Evolutionary conservation across 2,888 invertebrate species (phyloP), one percentile per base, ranked within the genome.

Genomic region (Acleris laterana): DNA sequence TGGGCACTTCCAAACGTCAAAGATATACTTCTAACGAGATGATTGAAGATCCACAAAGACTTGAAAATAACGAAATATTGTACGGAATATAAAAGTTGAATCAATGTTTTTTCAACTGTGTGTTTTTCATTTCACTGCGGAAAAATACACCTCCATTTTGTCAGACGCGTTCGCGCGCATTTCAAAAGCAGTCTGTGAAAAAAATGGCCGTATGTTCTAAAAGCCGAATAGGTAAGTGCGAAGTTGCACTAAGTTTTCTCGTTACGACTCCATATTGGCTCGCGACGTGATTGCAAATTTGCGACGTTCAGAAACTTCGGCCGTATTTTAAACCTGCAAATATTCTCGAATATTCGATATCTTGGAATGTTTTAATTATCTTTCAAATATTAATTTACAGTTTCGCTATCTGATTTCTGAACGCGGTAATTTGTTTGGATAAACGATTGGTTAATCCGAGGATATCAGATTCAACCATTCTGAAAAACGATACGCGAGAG

Each of bases 361-460:
- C 65, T 68, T 68, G 73, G 77, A 82, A 84, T 82, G 79, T 87
- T 88, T 87, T 88, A 88, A 89, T 88, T 86, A 87, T 58, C 48
- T 52, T 56, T 25, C 28, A 32, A 61, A 53, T 57, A 63, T 70
- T 63, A 66, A 70, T 69, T 63, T 67, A 57, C 62, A 49, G 44
- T 20, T 38, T 38, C 38, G 51, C 19, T 59, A 59, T 58, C 52
- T 38, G 67, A 63, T 61, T 46, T 56, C 32, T 49, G 44, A 19
- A 46, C 28, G 28, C 32, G 61, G 56, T 66, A 56, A 17, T 62
- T 48, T 55, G 55, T 61, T 61, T 49, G 17, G 44, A 46, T 25
- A 25, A 11, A 19, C n/a, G 49, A 46, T 52, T 38, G 61, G 44
- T 50, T 58, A 17, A 38, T 38, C 5, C 5, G 7, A 6, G 22